Evolutionary conservation across 2,888 invertebrate species (phyloP).

Genomic region (Drosophila macrothrix): DNA sequence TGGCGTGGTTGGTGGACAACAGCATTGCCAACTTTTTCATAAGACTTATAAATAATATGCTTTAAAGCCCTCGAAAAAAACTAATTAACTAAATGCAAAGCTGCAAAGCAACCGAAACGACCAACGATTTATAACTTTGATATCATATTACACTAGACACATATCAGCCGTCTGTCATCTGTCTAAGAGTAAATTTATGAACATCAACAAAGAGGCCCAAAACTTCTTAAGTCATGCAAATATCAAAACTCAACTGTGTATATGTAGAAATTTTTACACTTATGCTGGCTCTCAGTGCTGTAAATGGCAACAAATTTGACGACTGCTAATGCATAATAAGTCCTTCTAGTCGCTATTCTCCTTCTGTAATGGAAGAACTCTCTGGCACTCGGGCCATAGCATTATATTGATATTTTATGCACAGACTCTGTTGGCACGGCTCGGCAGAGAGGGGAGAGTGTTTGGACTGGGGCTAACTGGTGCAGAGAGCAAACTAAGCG

Average conservation of each 20-base stretch:
- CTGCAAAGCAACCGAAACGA: conserved; percentile 15
- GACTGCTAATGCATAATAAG: conserved; percentile 66
- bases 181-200: neutral
- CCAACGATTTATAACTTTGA: conserved; percentile 61
- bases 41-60: conserved; percentile 44
- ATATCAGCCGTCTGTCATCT: conserved; percentile 61
- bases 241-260: conserved; percentile 4
- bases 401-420: conserved; percentile 80
- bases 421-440: conserved; percentile 57
- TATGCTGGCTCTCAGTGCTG: conserved; percentile 5
- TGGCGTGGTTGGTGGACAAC: conserved; percentile 2
- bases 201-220: conserved; percentile 42
- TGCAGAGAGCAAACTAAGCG: conserved; percentile 49
- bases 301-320: conserved; percentile 58
- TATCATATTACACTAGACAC: conserved; percentile 20
- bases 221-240: conserved; percentile 13
- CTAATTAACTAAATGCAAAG: conserved; percentile 72
- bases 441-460: neutral
- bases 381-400: conserved; percentile 56
- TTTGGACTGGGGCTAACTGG: conserved; percentile 24
- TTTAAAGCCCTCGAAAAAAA: conserved; percentile 55
- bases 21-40: conserved; percentile 20
- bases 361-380: conserved; percentile 28
- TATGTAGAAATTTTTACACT: neutral
- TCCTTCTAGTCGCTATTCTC: conserved; percentile 48